Base-by-base conservation (phyloP, 2,797 vertebrate species). In the Danio tinwini region DNA sequence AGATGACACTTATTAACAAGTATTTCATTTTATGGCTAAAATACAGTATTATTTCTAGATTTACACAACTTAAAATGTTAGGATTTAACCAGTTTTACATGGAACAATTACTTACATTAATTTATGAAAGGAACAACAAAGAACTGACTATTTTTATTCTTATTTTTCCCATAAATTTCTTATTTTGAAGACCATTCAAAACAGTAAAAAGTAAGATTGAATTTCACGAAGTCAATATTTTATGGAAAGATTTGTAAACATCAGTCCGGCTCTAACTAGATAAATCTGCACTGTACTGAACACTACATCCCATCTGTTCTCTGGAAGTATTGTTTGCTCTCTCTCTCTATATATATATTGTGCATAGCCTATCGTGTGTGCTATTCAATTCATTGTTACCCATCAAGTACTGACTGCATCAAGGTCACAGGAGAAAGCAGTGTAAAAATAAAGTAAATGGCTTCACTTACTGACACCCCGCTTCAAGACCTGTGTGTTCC, bases 221-320 rank as follows among this genome's bases (percentile, higher is more conserved):
- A 14, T 7, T 29, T 11, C 5, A 59, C 3, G 2, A 59, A 59
- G 37, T 39, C 13, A 16, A 39, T 39, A 8, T 39, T 61, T 21
- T 37, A 61, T 61, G 58, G 39, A 61, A 61, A 37, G 14, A 62
- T 62, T 42, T 62, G 59, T 40, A 40, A 62, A 62, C 59, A 13
- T 39, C 59, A 37, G 14, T 62, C 8, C 59, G 62, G 59, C 39
- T 42, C 14, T 61, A 29, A 9, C 59, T 37, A 39, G 37, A 62
- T 62, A 62, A 62, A 40, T 62, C 37, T 42, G 14, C 37, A 40
- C 39, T 61, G 7, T 39, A 37, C 58, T 61, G 58, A 61, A 61
- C 29, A 39, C 58, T 61, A 61, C 29, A 61, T 29, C 8, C 58
- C 29, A 61, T 61, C 12, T 61, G 12, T 40, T 61, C 37, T 61